Base-by-base conservation (phyloP, 1,140 invertebrate genomes). In the Sminthurides bifidus region DNA sequence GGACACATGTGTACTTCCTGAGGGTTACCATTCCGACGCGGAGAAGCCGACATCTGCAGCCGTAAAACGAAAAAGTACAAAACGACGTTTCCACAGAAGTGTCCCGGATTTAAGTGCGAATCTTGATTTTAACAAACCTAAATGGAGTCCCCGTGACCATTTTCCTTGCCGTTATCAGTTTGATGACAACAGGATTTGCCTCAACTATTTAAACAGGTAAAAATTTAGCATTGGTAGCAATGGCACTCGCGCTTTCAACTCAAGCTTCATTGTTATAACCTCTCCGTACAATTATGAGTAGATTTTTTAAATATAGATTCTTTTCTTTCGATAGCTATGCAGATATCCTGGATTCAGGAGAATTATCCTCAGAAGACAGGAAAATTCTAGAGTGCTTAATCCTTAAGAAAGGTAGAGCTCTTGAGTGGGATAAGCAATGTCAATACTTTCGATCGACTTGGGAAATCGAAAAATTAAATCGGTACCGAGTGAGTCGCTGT, bases 381-480 rank as follows among this genome's bases (percentile, higher is more conserved):
- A 65, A 65, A 55, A 61, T 65, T 37, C 19, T 65, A 45, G 59
- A 65, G 46, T 15, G 62, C 4, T 33, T 65, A 5, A 52, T 60
- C 21, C 44, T 61, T 0, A 61, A 60, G 38, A 58, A 61, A 61
- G 63, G 56, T 15, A 45, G 49, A 41, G 54, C 55, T 35, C 14
- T 59, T 37, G 63, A 65, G 29, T 61, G 59, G 59, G 63, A 61
- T 8, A 48, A 54, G 31, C 48, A 48, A 31, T 53, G 59, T 45
- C 56, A 59, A 27, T 49, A 65, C 26, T 14, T 65, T 6, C 43
- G 63, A 24, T 29, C 41, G 21, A 40, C 31, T 1, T 52, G 61
- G 17, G 59, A 65, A 52, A 44, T 52, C n/a, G 59, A 65, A 5
- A 12, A 50, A 30, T 10, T 52, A 26, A 41, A 55, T 26, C 35